Base-by-base conservation (phyloP, 2,888 invertebrate genomes). In the Lydus trimaculatus region DNA sequence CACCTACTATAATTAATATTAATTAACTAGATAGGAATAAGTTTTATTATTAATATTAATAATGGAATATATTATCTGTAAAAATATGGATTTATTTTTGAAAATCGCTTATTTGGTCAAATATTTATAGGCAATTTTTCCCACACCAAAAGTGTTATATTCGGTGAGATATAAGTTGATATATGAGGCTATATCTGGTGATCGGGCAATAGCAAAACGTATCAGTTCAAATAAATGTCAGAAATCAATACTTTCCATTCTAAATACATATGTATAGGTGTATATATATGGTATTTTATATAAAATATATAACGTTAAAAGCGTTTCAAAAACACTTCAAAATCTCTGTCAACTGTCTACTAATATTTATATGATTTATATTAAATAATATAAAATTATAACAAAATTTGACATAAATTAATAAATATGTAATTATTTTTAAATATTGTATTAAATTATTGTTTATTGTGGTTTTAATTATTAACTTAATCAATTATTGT, bases 221-320 rank as follows among this genome's bases (percentile, higher is more conserved):
- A 78, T 79, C 78, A 76, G 73, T 76, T 78, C 77, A 76, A 78
- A 79, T 78, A 78, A 74, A 77, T 76, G 77, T 78, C 78, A 77
- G 78, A 77, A 79, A 79, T 79, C 79, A 78, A 79, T 79, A 79
- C 76, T 76, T 77, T 73, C 78, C 75, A 79, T 76, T 71, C 76
- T 74, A 73, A 73, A 76, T 74, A 74, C 28, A 25, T 28, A 56
- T 15, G n/a, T n/a, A 56, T 28, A 56, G 56, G 52, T 52, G 20
- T 52, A 23, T 23, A 23, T 23, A 23, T 52, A 23, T 23, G 11
- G n/a, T n/a, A n/a, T n/a, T n/a, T n/a, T 52, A 23, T 11, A 56
- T 25, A 56, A 56, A 25, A 56, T 28, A 25, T 15, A 56, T 13
- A 25, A 56, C 74, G 75, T 77, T 77, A 76, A 78, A 77, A 76